Conservation (phyloP, 2,888 invertebrate genomes). For the Stenodema calcarata region DNA sequence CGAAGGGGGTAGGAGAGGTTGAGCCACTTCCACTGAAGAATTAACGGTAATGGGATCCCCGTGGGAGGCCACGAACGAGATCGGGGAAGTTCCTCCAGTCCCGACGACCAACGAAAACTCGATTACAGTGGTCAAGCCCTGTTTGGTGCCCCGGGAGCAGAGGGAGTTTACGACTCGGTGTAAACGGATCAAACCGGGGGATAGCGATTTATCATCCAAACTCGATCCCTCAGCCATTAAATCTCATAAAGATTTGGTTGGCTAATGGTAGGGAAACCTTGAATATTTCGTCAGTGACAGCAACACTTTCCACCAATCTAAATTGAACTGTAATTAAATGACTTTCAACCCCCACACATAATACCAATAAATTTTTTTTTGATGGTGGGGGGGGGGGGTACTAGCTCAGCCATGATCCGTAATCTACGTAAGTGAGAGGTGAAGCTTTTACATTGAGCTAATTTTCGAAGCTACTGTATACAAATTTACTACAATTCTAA, state of each 20-base stretch:
- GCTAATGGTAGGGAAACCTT: too few relatives aligned
- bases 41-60: slow-evolving; percentile 31
- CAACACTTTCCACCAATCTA: too few relatives aligned
- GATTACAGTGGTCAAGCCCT: slow-evolving; percentile 37
- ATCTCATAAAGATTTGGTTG: slow-evolving; percentile 4
- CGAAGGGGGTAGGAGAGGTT: not conserved
- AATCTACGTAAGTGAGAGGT: too few relatives aligned
- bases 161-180: slow-evolving; percentile 9
- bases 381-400: too few relatives aligned
- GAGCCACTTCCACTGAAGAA: slow-evolving; percentile 6
- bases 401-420: too few relatives aligned
- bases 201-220: not conserved
- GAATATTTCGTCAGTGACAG: too few relatives aligned
- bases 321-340: too few relatives aligned
- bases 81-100: slow-evolving; percentile 12
- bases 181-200: slow-evolving; percentile 15
- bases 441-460: too few relatives aligned
- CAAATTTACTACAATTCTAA: too few relatives aligned
- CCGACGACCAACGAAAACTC: not conserved
- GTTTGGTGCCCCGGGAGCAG: not conserved
- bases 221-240: not conserved
- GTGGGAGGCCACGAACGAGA: not conserved
- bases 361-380: too few relatives aligned
- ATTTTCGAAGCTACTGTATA: too few relatives aligned
- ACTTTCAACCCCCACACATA: too few relatives aligned